phyloP scores from a whole-genome alignment of 2,797 vertebrate species.

The Urocyon cinereoargenteus region DNA sequence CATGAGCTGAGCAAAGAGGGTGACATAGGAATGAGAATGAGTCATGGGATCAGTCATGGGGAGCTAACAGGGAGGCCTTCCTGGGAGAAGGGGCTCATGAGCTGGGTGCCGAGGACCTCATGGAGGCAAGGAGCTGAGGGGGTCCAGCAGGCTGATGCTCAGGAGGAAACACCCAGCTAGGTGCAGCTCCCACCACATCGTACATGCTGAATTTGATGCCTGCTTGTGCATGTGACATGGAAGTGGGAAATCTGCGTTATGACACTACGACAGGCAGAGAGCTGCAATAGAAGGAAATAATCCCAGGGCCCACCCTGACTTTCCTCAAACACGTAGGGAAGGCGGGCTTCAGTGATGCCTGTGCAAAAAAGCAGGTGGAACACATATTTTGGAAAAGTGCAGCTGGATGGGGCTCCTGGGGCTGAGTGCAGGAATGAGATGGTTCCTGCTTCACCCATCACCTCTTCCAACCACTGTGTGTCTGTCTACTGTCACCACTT shows the following conservation, averaged over 20 bases:
- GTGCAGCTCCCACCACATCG: neutral
- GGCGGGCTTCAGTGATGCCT: neutral
- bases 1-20: neutral
- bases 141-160: neutral
- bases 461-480: neutral
- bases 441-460: neutral
- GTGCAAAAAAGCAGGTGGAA: neutral
- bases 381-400: too few species aligned
- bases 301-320: too few species aligned
- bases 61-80: neutral
- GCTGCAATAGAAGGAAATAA: neutral
- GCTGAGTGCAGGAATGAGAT: accelerated
- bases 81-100: neutral
- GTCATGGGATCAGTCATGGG: neutral
- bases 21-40: neutral
- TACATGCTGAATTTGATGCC: accelerated
- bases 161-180: too few species aligned
- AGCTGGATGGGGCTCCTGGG: neutral
- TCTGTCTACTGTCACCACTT: neutral
- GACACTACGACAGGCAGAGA: neutral
- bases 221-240: neutral
- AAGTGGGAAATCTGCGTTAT: neutral
- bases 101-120: neutral
- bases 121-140: neutral
- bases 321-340: neutral